phyloP scores from a whole-genome alignment of 2,113 vertebrate species.

The Xerus inauris region DNA sequence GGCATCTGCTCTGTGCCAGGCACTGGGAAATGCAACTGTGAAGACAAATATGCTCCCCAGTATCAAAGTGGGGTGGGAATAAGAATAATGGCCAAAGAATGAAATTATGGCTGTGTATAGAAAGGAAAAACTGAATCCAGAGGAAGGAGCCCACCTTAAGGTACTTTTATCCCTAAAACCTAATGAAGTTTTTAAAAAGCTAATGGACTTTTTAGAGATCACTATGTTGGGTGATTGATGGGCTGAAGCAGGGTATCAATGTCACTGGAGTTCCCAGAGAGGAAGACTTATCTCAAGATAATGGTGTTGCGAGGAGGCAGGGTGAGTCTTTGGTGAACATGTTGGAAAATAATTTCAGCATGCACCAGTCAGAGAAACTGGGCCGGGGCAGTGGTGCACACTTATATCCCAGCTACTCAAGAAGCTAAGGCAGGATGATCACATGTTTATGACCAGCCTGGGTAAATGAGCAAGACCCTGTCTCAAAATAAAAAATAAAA shows the following conservation, averaged over 20 bases:
- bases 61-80: neutral
- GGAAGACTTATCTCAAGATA: no score
- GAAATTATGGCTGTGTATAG: neutral
- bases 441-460: neutral
- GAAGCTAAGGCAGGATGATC: neutral
- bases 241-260: neutral
- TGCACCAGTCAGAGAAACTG: no score
- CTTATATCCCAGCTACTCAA: neutral
- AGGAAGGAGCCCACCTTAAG: neutral
- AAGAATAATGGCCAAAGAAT: neutral
- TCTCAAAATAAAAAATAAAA: neutral
- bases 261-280: no score
- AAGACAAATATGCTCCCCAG: neutral
- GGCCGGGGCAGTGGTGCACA: neutral
- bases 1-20: neutral
- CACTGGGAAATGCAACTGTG: neutral
- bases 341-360: no score
- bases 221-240: neutral
- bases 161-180: neutral
- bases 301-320: no score
- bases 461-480: neutral
- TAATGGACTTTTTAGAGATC: neutral
- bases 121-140: neutral
- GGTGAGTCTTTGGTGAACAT: no score
- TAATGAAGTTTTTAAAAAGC: neutral